Evolutionary conservation across 2,888 invertebrate species (phyloP), one percentile per base, ranked within the genome.

Genomic region (Drosophila emarginata): DNA sequence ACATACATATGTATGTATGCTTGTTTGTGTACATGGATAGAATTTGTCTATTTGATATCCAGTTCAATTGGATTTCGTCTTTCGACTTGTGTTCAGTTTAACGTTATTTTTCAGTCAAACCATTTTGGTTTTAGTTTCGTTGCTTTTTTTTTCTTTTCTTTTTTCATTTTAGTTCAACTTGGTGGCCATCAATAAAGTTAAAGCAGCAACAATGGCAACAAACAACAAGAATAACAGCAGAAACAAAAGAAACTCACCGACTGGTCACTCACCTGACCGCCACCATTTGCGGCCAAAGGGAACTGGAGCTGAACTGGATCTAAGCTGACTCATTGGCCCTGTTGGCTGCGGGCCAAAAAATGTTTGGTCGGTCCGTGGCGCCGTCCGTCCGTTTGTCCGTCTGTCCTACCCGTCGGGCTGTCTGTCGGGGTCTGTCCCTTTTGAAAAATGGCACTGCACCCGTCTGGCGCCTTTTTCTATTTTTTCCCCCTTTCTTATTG

Each of bases 391-490:
- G 52, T 63, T 51, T 40, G 52, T 57, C 56, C 64, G 39, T 18
- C 58, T 32, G 65, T 32, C 21, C 51, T 64, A 12, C 51, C 39
- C 50, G 58, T 36, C 21, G 28, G 53, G 61, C 36, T 32, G 14
- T 62, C 57, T 15, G 69, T 57, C 70, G 28, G 52, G 72, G 72
- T 70, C 45, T 59, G 72, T 70, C 59, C 64, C 52, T 58, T 64
- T 71, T 70, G 72, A 70, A 72, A 71, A 71, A 70, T 70, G 70
- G 70, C 72, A 64, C 64, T 70, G 70, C 72, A 70, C 59, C 70
- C 70, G 70, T 70, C 70, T 70, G 72, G 72, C 59, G 70, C 72
- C 39, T 64, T 72, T 71, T 54, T 39, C 52, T 40, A 32, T 64
- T 54, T 59, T 54, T 50, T 54, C 54, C 57, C 71, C 45, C 62